Base-by-base conservation (phyloP, 2,113 vertebrate species). In the Orycteropus afer region DNA sequence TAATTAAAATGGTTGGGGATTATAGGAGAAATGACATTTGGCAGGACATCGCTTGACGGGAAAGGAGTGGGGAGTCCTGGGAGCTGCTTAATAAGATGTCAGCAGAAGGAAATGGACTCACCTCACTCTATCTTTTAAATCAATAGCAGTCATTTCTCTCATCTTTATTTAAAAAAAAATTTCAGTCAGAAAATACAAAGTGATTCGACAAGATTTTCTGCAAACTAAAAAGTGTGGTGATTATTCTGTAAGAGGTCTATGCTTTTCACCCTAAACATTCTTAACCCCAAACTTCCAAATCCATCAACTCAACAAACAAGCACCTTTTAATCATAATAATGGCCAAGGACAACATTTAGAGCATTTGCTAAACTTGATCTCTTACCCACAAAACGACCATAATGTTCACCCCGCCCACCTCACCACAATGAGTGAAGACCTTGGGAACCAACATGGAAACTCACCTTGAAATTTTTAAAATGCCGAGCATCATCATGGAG, bases 1-100 rank as follows among this genome's bases (percentile, higher is more conserved):
- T 95, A 93, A 95, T 97, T 95, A 88, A 96, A 95, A 93, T 65
- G 32, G 59, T 88, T 86, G 90, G 34, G 78, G 89, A 87, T 86
- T 92, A 74, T 10, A 90, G 92, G 61, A 59, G 65, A 96, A 74
- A 69, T 45, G 82, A 76, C 95, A 61, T 91, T 81, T 83, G 82
- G 74, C 69, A 55, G 65, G 90, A 83, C 1, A 22, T 6, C 32
- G 1, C 13, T 40, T 49, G 37, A 18, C 11, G 2, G 73, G 15
- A 69, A 37, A 53, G 34, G n/a, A n/a, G 42, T 20, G 12, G 51
- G 45, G 5, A 2, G 0, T 0, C 42, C 18, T 29, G 37, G 45
- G 25, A 3, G 14, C 69, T 59, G 74, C 76, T 88, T 74, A 51
- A 78, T 47, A 92, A 81, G 93, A 95, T 93, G 83, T 53, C 83